A percentile compares a stretch with the other conserved stretches of the same genome.
Conservation (phyloP, 2,888 invertebrate species). For the Spilarctia lutea region DNA sequence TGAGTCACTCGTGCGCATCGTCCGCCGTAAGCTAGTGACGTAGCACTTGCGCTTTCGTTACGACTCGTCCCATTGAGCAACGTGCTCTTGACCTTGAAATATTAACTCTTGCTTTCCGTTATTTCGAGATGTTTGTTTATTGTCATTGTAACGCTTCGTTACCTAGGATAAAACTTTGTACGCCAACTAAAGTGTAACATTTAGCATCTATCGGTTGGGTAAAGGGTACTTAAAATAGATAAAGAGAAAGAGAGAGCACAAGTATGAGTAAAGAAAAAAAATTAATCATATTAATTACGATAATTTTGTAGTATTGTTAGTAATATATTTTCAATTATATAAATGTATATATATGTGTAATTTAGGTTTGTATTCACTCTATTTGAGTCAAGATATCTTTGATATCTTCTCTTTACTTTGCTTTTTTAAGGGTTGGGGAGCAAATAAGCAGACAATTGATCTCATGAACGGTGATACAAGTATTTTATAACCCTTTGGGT, state of each 20-base stretch:
- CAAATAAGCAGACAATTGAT: no score
- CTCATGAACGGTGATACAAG: no score
- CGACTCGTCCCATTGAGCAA: constrained; percentile 42
- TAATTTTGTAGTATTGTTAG: no score
- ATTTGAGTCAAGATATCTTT: no score
- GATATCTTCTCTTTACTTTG: no score
- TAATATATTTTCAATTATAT: no score
- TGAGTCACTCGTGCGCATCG: constrained; percentile 43
- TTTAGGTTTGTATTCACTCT: no score
- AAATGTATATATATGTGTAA: no score
- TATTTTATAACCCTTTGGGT: no score
- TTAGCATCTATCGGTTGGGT: background rate
- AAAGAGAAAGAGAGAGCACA: background rate
- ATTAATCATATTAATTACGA: no score
- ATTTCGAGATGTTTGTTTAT: constrained; percentile 3
- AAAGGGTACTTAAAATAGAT: background rate
- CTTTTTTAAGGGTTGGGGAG: no score
- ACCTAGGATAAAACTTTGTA: background rate
- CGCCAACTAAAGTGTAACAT: background rate
- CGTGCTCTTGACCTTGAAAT: constrained; percentile 47
- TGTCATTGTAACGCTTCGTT: constrained; percentile 3
- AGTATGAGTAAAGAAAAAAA: background rate
- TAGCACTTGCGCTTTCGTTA: constrained; percentile 46
- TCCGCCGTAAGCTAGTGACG: constrained; percentile 42
- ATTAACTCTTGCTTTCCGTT: constrained; percentile 43